Percentiles rank a stretch among this genome's conserved stretches.
Conservation (phyloP, 1,140 invertebrate genomes). For the Polypedilum vanderplanki region DNA sequence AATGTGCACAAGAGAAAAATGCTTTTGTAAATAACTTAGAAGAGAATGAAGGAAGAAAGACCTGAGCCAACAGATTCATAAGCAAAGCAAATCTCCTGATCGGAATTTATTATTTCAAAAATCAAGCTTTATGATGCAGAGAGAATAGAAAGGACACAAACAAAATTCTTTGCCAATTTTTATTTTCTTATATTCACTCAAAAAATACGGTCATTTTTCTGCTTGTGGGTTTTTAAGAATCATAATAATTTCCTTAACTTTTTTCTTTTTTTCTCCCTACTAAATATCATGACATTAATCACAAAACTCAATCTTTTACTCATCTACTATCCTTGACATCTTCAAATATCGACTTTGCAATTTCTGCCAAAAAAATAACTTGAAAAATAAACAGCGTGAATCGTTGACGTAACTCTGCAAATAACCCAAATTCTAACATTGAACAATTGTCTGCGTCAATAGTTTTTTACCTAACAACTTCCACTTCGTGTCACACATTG, state of each 20-base stretch:
- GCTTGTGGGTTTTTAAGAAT: not conserved
- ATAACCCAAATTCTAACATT: not conserved
- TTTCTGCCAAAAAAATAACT: not conserved
- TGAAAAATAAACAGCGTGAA: not conserved
- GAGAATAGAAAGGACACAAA: not conserved
- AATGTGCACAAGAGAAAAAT: conserved; percentile 12
- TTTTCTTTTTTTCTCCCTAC: not conserved
- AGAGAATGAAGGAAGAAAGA: not conserved
- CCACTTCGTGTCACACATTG: too few relatives aligned
- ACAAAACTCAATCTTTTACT: not conserved
- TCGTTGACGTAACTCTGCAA: not conserved
- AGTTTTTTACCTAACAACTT: not conserved
- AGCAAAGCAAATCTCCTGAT: not conserved
- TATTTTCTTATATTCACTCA: not conserved
- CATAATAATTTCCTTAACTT: conserved; percentile 22
- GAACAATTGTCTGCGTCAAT: not conserved
- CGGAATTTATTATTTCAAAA: conserved; percentile 23
- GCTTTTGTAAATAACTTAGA: conserved; percentile 26
- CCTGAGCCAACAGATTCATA: not conserved
- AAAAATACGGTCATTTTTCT: not conserved
- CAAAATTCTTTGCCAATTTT: conserved; percentile 23
- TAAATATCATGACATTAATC: not conserved
- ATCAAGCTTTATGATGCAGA: conserved; percentile 20
- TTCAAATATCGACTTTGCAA: not conserved
- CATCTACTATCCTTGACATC: conserved; percentile 8